Base-by-base conservation (phyloP, 2,888 invertebrate species). In the Phymatocera aterrima region DNA sequence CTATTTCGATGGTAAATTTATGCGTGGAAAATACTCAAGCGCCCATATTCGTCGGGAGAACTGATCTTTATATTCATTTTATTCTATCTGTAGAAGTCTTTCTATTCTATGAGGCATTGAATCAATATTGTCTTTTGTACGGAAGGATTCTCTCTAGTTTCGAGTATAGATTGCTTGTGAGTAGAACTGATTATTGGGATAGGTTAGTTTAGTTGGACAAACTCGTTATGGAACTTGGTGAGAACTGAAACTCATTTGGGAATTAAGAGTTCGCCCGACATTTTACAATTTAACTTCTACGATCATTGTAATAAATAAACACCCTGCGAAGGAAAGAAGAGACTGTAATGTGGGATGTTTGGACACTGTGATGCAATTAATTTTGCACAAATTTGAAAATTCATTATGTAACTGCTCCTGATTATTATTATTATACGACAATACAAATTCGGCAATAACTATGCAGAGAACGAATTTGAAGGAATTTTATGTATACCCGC, bases 211-310 rank as follows among this genome's bases (percentile, higher is more conserved):
- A 46, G 24, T 68, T 68, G 12, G 24, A 43, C 24, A 12, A 46
- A 68, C 68, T 68, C 68, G 46, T 68, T 68, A n/a, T 46, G 68
- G 24, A 68, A 68, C 43, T 43, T 46, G 68, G 68, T 68, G 65
- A 24, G 43, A 43, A 43, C 6, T 24, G 40, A 28, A 18, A 31
- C 18, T 1, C 64, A 21, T 64, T 24, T 15, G 43, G 65, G 65
- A 51, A n/a, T 51, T 2, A 37, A 65, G 5, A 21, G 65, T 43
- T 37, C 15, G 10, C 3, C 3, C n/a, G 43, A 24, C 21, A 43
- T 24, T 21, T 1, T 6, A 4, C 2, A 8, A 64, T 65, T 65
- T 18, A 21, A 65, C 43, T 61, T 61, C 34, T 8, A 37, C n/a
- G 28, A 1, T 57, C n/a, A n/a, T n/a, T n/a, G n/a, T 28, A 57